Evolutionary conservation across 2,888 invertebrate genomes (phyloP), one percentile per base, ranked within the genome.

Genomic region (Carterocephalus palaemon): DNA sequence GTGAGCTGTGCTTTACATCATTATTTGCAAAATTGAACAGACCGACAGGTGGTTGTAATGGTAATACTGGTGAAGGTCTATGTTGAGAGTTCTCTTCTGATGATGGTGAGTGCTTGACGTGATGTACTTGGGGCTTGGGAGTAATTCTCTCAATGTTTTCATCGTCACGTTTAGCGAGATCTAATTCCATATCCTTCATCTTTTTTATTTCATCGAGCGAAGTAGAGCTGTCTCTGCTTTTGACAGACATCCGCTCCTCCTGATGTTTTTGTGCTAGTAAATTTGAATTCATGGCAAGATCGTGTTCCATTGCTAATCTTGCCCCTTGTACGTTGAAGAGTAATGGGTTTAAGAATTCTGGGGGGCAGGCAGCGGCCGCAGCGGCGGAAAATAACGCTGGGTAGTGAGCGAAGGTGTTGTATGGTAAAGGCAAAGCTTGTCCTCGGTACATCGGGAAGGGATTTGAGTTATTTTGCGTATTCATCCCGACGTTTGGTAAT

Each of bases 381-480:
- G 86, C 86, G 2, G 84, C 82, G 7, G 86, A 76, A 19, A 90
- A 88, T 15, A 91, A 73, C 10, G 88, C 88, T 6, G 89, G 89
- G 56, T 91, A 89, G 3, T 85, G 89, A 13, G 88, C 86, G 62
- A 93, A 92, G 1, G 90, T 89, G 8, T 90, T 90, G 60, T 92
- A 92, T 31, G 87, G 89, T 57, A 91, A 91, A 1, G 90, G 90
- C 47, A 89, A 64, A 12, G 88, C 75, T 1, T 92, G 90, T 5
- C 92, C 89, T 52, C 93, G 89, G 65, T 94, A 93, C 72, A 94
- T 90, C 7, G 93, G 86, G 67, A 93, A 94, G 0, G 92, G 92
- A 60, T 90, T 90, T 3, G 85, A 75, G 48, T 74, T 83, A 32
- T 82, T 75, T 23, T 74, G 69, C 47, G 74, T 71, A 69, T 73